phyloP scores from a whole-genome alignment of 2,797 vertebrate genomes.

The Alfaro cultratus region DNA sequence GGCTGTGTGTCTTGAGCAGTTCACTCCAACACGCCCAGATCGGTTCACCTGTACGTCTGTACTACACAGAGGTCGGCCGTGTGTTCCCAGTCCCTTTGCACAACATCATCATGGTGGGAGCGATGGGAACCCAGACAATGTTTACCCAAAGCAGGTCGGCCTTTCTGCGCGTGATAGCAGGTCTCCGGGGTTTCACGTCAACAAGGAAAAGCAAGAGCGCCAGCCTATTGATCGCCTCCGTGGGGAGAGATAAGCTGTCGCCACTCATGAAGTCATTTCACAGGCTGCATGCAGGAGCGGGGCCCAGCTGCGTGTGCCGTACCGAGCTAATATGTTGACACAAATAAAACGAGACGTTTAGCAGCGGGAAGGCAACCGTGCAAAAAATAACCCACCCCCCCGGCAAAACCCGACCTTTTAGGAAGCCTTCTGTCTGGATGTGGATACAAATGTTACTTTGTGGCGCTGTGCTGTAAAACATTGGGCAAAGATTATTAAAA shows the following conservation, averaged over 20 bases:
- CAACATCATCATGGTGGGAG: neutral
- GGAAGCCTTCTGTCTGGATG: neutral
- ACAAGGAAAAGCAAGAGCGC: conserved; percentile 69
- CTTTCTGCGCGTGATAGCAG: conserved; percentile 50
- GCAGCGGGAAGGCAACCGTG: neutral
- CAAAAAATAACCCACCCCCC: neutral
- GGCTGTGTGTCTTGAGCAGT: neutral
- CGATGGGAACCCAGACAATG: conserved; percentile 6
- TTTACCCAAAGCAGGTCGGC: conserved; percentile 65
- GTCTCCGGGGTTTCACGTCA: conserved; percentile 56
- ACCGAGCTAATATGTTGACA: conserved; percentile 31
- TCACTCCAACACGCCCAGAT: neutral
- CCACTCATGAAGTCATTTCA: conserved; percentile 77
- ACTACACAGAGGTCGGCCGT: neutral
- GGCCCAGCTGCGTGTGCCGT: conserved; percentile 26
- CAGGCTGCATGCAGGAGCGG: conserved; percentile 57
- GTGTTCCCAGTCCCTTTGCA: conserved; percentile 3
- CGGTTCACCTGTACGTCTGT: neutral
- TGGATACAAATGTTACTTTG: neutral
- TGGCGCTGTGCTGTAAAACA: neutral
- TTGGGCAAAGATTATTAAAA: neutral
- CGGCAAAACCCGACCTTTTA: neutral
- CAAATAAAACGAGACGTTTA: conserved; percentile 36
- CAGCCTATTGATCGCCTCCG: conserved; percentile 78
- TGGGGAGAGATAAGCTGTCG: conserved; percentile 82